A percentile compares a stretch with the other conserved stretches of the same genome.
Conservation (phyloP, 2,888 invertebrate species). For the Drosophila rubida region DNA sequence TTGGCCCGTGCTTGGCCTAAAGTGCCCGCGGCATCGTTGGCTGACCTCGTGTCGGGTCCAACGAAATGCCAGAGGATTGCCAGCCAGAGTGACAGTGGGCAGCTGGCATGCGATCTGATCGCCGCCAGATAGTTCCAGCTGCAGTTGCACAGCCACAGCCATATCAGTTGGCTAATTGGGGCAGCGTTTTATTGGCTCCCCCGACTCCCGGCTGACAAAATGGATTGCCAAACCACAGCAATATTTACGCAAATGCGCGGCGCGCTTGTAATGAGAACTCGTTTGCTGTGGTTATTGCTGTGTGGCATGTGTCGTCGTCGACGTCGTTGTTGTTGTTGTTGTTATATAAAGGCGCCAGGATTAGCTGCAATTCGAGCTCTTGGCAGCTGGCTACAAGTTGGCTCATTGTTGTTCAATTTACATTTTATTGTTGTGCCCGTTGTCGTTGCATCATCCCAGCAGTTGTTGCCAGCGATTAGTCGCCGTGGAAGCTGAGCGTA, state of each 20-base stretch:
- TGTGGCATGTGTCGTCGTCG: conserved; percentile 10
- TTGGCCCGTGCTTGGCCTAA: conserved; percentile 16
- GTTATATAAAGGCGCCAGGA: conserved; percentile 66
- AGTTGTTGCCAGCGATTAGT: conserved; percentile 4
- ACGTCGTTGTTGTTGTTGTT: conserved; percentile 8
- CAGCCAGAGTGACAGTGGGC: conserved; percentile 1
- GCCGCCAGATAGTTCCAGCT: conserved; percentile 22
- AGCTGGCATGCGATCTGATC: not conserved
- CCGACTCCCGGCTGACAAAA: not conserved
- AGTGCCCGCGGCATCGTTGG: conserved; percentile 32
- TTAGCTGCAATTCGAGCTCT: conserved; percentile 30
- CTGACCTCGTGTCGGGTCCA: conserved; percentile 32
- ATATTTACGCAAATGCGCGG: conserved; percentile 57
- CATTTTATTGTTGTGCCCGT: conserved; percentile 62
- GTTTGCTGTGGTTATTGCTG: conserved; percentile 44
- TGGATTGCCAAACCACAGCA: conserved; percentile 31
- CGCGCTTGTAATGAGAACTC: conserved; percentile 55
- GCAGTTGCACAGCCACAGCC: not conserved
- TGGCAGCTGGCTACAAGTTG: conserved; percentile 20
- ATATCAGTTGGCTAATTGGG: conserved; percentile 59
- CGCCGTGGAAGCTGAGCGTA: conserved; percentile 13
- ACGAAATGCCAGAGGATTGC: conserved; percentile 5
- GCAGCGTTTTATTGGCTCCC: conserved; percentile 17
- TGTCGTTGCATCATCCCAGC: conserved; percentile 25
- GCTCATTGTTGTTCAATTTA: conserved; percentile 56